Evolutionary conservation across 2,113 vertebrate genomes (phyloP).

Genomic region (Pelecanus crispus): DNA sequence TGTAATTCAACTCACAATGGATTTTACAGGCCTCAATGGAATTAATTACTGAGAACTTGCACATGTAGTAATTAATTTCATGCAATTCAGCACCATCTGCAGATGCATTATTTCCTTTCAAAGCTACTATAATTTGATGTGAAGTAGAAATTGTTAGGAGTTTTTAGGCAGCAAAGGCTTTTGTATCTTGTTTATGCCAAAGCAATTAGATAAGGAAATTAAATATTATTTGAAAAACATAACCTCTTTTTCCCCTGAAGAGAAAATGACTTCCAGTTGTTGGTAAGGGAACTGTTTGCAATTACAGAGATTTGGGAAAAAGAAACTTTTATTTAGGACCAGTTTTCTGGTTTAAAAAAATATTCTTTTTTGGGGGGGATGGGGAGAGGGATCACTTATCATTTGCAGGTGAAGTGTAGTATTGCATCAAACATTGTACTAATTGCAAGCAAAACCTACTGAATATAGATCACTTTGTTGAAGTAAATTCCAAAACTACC

Average conservation of each 20-base stretch:
- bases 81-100: conserved; percentile 71
- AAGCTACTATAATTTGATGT: conserved; percentile 48
- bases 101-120: conserved; percentile 67
- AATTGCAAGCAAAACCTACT: not conserved
- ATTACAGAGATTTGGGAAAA: not conserved
- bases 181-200: conserved; percentile 60
- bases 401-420: not conserved
- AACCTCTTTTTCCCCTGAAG: not conserved
- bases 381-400: not conserved
- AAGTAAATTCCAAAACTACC: not conserved
- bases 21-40: conserved; percentile 63
- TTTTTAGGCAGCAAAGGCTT: conserved; percentile 55
- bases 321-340: not conserved
- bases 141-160: conserved; percentile 52
- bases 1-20: conserved; percentile 57
- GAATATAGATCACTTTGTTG: not conserved
- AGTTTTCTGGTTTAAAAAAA: not conserved
- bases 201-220: conserved; percentile 57
- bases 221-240: conserved; percentile 52
- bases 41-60: conserved; percentile 70
- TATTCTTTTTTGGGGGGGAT: not conserved
- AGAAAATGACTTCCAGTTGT: not conserved
- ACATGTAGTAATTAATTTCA: conserved; percentile 74
- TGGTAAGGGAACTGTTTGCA: not conserved
- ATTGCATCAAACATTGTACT: not conserved